Evolutionary conservation across 2,888 invertebrate species (phyloP), one percentile per base, ranked within the genome.

Genomic region (Halictus quadricinctus): DNA sequence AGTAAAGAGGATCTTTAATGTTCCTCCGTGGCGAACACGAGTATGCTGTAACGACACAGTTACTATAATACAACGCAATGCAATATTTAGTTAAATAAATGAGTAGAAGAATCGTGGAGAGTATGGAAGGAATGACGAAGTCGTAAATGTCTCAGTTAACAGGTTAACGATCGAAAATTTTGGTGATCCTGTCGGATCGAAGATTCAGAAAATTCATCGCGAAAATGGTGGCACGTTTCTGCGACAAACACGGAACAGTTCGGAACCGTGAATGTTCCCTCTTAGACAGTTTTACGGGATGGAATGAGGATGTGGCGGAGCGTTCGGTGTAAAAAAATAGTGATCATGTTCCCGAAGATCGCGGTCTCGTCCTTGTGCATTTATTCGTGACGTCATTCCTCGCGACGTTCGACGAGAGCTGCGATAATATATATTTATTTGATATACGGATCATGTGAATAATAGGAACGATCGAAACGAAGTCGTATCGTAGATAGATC

Each of bases 401-500:
- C 85, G 87, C 82, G 84, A 80, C 82, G 88, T 89, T 91, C 88
- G 87, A 91, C 91, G 88, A 93, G 91, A 93, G 91, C 92, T 93
- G 93, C 93, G 91, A 93, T 88, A 87, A 81, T 94, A 84, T 93
- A 93, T 93, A 93, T 94, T 93, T 93, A 93, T 92, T 69, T 91
- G 82, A 91, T 88, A 89, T 66, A 90, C 85, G 72, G 79, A 89
- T 91, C 83, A 88, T 92, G 92, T 92, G 92, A 92, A 93, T 92
- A 89, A 88, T 84, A 77, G 69, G 76, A 87, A 87, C 64, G 75
- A 81, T 83, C 79, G 64, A 76, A 78, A 69, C 81, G 76, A 75
- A 82, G 79, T 84, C 80, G 80, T 86, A 74, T 75, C 80, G 89
- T 92, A 91, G 89, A 88, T 89, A 91, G 91, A 92, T 92, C 91